phyloP scores from a whole-genome alignment of 2,888 invertebrate genomes.

The Thera britannica region DNA sequence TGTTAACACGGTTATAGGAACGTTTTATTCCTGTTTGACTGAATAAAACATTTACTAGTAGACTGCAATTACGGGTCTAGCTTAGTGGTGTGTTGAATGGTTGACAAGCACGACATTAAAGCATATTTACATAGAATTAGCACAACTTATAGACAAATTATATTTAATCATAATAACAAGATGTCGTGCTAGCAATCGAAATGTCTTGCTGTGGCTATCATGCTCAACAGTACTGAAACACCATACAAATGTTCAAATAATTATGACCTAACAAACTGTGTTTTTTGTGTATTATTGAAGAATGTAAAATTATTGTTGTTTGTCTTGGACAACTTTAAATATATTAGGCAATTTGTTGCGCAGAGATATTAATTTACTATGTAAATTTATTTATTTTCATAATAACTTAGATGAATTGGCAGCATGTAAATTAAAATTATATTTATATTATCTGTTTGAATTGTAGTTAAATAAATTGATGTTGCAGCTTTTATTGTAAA shows the following conservation, averaged over 20 bases:
- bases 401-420: conserved; percentile 37
- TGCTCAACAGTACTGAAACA: conserved; percentile 42
- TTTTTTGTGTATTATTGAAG: conserved; percentile 32
- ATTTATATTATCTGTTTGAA: conserved; percentile 24
- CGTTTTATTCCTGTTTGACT: conserved; percentile 40
- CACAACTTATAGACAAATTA: conserved; percentile 34
- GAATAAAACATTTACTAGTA: conserved; percentile 40
- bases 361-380: conserved; percentile 19
- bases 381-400: conserved; percentile 34
- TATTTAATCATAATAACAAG: conserved; percentile 27
- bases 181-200: conserved; percentile 37
- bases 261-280: conserved; percentile 22
- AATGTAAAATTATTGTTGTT: conserved; percentile 39
- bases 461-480: conserved; percentile 30
- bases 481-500: conserved; percentile 35
- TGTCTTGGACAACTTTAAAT: conserved; percentile 32
- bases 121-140: conserved; percentile 29
- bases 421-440: conserved; percentile 21
- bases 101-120: conserved; percentile 39
- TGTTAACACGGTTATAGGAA: conserved; percentile 36
- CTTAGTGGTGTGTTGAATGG: conserved; percentile 46
- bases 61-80: conserved; percentile 59
- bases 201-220: conserved; percentile 35
- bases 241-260: conserved; percentile 42
- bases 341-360: conserved; percentile 20